These are phyloP conservation scores for Asarcornis scutulata DNA, from an alignment of 2,113 vertebrate genomes.

Conservation along the genomic window DNA sequence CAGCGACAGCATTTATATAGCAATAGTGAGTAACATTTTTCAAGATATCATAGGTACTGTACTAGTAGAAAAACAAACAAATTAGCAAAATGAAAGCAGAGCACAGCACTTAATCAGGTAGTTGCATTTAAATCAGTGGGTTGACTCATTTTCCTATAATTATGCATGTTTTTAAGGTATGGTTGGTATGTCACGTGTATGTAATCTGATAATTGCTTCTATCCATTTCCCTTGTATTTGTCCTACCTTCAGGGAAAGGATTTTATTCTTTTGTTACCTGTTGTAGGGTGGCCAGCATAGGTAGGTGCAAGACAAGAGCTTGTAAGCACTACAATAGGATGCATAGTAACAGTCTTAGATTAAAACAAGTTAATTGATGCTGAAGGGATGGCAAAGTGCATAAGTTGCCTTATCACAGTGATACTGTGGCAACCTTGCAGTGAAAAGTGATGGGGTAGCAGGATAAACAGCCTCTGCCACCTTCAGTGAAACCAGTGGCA, in stretches of 20 bases:
- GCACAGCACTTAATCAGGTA: not conserved
- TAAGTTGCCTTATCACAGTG: not conserved
- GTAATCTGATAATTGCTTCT: constrained; percentile 42
- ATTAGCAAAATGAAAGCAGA: constrained; percentile 41
- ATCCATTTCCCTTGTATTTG: constrained; percentile 22
- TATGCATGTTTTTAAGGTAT: constrained; percentile 31
- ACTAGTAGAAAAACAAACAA: constrained; percentile 13
- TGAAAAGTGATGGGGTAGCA: not conserved
- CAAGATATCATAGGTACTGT: not conserved
- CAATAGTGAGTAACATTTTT: not conserved
- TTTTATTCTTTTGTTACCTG: not conserved
- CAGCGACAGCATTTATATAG: constrained; percentile 25
- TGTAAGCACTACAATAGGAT: not conserved
- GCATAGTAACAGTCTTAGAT: not conserved
- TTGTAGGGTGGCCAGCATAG: not conserved
- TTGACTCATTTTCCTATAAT: constrained; percentile 13
- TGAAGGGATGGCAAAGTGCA: not conserved
- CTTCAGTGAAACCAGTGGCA: not conserved
- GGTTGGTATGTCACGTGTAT: constrained; percentile 13
- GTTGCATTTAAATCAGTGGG: constrained; percentile 44
- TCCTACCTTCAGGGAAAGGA: not conserved
- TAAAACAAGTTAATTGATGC: not conserved
- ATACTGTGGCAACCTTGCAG: not conserved
- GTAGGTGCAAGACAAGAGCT: not conserved
- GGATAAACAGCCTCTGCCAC: not conserved